Evolutionary conservation across 2,113 vertebrate genomes (phyloP), one percentile per base, ranked within the genome.

Genomic region (Xiphophorus hellerii): DNA sequence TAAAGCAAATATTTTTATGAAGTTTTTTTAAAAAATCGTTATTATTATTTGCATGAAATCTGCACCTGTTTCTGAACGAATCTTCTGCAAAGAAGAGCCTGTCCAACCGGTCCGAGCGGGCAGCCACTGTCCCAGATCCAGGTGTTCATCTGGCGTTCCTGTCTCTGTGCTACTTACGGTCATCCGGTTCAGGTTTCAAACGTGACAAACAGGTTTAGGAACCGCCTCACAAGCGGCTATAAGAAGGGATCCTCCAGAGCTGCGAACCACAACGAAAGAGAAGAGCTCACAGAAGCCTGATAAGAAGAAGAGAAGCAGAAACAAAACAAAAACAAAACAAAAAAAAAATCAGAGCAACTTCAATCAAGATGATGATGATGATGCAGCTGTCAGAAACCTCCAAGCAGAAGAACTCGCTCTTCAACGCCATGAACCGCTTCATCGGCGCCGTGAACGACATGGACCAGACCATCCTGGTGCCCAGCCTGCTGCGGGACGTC

Each of bases 391-490:
- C 90, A 37, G 96, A 99, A 66, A 94, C 95, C 48, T 93, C 95
- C 88, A 96, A 92, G 76, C 96, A 97, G 93, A 99, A 97, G 87
- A 97, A 98, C 91, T 97, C 96, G 51, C 96, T 99, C 66, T 97
- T 98, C 84, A 97, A 96, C 84, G 96, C 97, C 91, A 99, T 98
- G 97, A 97, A 98, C 92, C 95, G 97, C 79, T 99, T 99, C 90
- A 95, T 99, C 69, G 96, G 97, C 69, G 97, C 98, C 0, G 97
- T 99, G 42, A 99, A 98, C 93, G 97, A 98, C 94, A 99, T 99
- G 98, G 97, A 99, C 92, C 96, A 98, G 95, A 99, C 97, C 9
- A 93, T 99, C 83, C 97, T 99, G 98, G 94, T 99, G 86, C 98
- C 98, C 72, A 99, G 96, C 86, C 85, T 99, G 90, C 94, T 99